Percentiles rank a stretch among this genome's conserved stretches.
phyloP scores from a whole-genome alignment of 2,113 vertebrate genomes.

The Chrysemys picta region DNA sequence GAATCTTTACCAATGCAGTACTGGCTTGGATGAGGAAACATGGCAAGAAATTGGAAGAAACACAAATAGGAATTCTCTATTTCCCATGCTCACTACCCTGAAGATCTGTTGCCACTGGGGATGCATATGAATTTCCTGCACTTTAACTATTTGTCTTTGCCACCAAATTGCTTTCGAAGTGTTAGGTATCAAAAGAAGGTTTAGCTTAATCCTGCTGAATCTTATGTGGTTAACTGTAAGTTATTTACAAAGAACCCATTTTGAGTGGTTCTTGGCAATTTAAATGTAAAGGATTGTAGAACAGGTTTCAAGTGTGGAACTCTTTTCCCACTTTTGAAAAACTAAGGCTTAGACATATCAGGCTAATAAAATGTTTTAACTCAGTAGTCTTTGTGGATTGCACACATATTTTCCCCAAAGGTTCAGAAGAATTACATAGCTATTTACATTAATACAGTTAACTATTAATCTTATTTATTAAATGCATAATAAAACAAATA shows the following conservation, averaged over 20 bases:
- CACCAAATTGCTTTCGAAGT: conserved; percentile 55
- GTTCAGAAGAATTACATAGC: neutral
- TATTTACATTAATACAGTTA: neutral
- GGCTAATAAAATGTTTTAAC: conserved; percentile 19
- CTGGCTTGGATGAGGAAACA: conserved; percentile 79
- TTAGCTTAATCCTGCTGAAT: conserved; percentile 68
- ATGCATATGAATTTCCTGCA: conserved; percentile 74
- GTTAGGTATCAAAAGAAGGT: conserved; percentile 65
- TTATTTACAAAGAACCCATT: conserved; percentile 50
- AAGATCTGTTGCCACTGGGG: conserved; percentile 67
- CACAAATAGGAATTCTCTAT: conserved; percentile 79
- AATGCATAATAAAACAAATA: neutral
- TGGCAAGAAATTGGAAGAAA: conserved; percentile 77
- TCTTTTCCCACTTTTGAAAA: conserved; percentile 27
- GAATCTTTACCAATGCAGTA: conserved; percentile 80
- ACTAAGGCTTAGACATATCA: neutral
- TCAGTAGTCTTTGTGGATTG: neutral
- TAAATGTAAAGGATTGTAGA: conserved; percentile 49
- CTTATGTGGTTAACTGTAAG: conserved; percentile 58
- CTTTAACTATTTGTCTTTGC: conserved; percentile 64
- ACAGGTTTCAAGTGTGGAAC: conserved; percentile 28
- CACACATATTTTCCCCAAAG: neutral
- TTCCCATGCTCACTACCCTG: conserved; percentile 66
- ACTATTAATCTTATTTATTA: neutral
- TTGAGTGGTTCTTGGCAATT: conserved; percentile 55